Conservation (phyloP, 2,888 invertebrate genomes). For the Erebia palarica region DNA sequence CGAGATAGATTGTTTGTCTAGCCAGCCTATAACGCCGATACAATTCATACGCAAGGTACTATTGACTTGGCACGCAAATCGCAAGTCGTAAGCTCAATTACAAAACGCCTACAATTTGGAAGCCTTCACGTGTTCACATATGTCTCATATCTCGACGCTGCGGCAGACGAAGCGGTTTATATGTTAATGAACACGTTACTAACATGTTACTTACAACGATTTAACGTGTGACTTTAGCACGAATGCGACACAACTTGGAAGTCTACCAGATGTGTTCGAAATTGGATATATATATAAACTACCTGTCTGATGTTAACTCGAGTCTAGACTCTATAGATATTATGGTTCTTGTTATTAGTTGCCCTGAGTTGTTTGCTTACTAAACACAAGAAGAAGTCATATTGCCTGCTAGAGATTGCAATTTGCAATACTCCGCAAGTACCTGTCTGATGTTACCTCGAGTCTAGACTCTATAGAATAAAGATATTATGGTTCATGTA, state of each 20-base stretch:
- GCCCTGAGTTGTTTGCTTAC: too few species aligned
- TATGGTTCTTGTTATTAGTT: too few species aligned
- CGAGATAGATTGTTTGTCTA: too few species aligned
- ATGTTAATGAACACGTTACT: conserved; percentile 28
- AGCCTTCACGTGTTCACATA: background rate
- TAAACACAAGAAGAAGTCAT: too few species aligned
- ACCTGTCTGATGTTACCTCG: too few species aligned
- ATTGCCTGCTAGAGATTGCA: too few species aligned
- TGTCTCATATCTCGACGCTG: conserved; percentile 7
- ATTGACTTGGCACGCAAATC: background rate
- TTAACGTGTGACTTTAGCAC: conserved; percentile 24
- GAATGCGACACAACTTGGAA: conserved; percentile 4
- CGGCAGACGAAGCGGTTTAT: conserved; percentile 31
- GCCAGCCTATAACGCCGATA: background rate
- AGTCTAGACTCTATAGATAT: background rate
- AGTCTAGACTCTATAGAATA: too few species aligned
- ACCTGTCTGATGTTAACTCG: background rate
- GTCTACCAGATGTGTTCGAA: background rate
- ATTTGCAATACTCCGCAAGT: too few species aligned
- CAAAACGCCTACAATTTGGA: conserved; percentile 2
- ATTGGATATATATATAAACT: background rate
- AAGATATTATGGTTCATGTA: too few species aligned
- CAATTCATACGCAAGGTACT: background rate
- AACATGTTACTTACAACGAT: conserved; percentile 16
- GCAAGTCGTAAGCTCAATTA: background rate